Conservation (phyloP, 2,113 vertebrate genomes). For the Cephalopterus ornatus region DNA sequence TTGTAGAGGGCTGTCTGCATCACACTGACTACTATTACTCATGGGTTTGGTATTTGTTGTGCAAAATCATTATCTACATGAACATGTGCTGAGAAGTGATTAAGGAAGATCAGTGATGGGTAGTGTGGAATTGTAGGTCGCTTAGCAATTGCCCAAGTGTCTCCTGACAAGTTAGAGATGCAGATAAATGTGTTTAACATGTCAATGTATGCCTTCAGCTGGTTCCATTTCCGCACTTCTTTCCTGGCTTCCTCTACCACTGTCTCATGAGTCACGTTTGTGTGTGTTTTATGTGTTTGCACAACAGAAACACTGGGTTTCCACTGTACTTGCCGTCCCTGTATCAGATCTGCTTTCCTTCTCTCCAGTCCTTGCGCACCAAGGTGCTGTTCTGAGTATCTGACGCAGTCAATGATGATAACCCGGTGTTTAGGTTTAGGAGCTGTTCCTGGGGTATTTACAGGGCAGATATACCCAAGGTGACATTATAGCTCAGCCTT, state of each 20-base stretch:
- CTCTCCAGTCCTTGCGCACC: not conserved
- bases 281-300: not conserved
- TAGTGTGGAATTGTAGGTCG: not conserved
- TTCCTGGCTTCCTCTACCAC: not conserved
- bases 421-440: not conserved
- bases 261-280: constrained; percentile 23
- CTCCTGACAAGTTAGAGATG: not conserved
- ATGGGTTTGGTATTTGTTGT: constrained; percentile 27
- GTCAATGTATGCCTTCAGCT: not conserved
- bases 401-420: not conserved
- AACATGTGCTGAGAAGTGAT: not conserved
- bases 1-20: not conserved
- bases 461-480: not conserved
- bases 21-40: not conserved
- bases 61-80: constrained; percentile 29
- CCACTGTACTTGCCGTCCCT: not conserved
- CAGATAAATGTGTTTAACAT: not conserved
- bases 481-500: not conserved
- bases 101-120: not conserved
- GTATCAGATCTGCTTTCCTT: not conserved
- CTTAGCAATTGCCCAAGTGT: not conserved
- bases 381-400: not conserved
- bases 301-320: not conserved
- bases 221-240: not conserved
- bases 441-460: not conserved